Conservation (phyloP, 2,797 vertebrate genomes). For the Cossypha niveicapilla region DNA sequence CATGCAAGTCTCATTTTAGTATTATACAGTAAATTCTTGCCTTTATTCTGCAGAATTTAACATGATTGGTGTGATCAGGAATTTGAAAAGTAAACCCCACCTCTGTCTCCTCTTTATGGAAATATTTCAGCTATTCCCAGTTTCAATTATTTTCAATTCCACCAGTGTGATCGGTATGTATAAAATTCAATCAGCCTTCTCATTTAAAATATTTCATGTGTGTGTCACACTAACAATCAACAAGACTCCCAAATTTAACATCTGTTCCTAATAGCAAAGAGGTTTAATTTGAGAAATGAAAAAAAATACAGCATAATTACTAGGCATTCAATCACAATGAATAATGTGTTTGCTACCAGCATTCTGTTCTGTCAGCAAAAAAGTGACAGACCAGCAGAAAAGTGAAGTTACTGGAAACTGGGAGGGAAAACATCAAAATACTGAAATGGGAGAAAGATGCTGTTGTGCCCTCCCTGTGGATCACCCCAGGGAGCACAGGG, state of each 20-base stretch:
- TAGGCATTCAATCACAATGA: constrained; percentile 54
- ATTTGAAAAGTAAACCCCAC: constrained; percentile 8
- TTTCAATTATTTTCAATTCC: constrained; percentile 61
- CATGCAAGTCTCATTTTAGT: not conserved
- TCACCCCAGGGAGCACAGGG: not conserved
- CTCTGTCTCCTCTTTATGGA: not conserved
- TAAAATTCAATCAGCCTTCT: constrained; percentile 74
- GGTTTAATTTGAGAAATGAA: constrained; percentile 71
- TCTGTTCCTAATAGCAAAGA: constrained; percentile 71
- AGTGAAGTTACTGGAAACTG: not conserved
- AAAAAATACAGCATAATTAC: constrained; percentile 64
- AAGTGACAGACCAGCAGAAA: not conserved
- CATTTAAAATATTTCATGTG: constrained; percentile 61
- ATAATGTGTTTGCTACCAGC: constrained; percentile 29
- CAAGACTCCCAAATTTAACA: constrained; percentile 72
- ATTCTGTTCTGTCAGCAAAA: not conserved
- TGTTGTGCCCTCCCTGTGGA: not conserved
- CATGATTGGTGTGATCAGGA: not conserved
- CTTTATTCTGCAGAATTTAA: not conserved
- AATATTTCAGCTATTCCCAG: constrained; percentile 30
- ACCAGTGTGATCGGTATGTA: constrained; percentile 61
- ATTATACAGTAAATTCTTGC: not conserved
- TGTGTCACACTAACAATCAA: constrained; percentile 65
- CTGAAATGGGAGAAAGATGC: not conserved
- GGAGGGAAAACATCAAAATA: not conserved